Conservation (phyloP, 2,797 vertebrate species). For the Hyperoplus lanceolatus region DNA sequence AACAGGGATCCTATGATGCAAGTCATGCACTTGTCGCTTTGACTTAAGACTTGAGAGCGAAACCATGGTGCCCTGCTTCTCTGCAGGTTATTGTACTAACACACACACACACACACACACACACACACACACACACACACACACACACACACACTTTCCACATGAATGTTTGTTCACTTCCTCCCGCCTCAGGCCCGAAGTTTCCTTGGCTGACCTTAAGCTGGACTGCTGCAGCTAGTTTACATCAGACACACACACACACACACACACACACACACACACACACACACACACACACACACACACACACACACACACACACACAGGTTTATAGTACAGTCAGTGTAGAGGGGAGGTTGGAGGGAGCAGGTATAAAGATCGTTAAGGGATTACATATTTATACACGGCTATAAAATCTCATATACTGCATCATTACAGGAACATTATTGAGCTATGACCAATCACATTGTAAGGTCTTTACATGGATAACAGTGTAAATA, state of each 20-base stretch:
- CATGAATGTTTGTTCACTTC: conserved; percentile 56
- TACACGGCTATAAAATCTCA: conserved; percentile 27
- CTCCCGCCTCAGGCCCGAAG: conserved; percentile 53
- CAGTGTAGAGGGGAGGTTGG: conserved; percentile 25
- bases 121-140: conserved; percentile 13
- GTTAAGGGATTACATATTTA: conserved; percentile 48
- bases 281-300: no score
- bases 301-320: conserved; percentile 14
- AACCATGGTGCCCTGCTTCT: conserved; percentile 33
- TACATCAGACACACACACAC: conserved; percentile 59
- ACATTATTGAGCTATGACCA: conserved; percentile 21
- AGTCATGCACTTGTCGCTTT: conserved; percentile 55
- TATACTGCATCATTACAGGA: conserved; percentile 40
- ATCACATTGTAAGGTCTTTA: conserved; percentile 14
- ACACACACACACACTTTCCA: conserved; percentile 5
- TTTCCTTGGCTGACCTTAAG: conserved; percentile 77
- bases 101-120: conserved; percentile 12
- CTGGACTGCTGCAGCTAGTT: conserved; percentile 69
- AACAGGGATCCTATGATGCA: conserved; percentile 31
- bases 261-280: no score
- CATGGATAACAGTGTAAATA: conserved; percentile 7
- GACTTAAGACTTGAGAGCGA: conserved; percentile 32
- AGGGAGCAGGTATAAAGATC: conserved; percentile 12
- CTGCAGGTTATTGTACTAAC: conserved; percentile 36
- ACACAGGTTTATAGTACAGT: conserved; percentile 46